Evolutionary conservation across 2,888 invertebrate genomes (phyloP), one percentile per base, ranked within the genome.

Genomic region (Drosophila anomalata): DNA sequence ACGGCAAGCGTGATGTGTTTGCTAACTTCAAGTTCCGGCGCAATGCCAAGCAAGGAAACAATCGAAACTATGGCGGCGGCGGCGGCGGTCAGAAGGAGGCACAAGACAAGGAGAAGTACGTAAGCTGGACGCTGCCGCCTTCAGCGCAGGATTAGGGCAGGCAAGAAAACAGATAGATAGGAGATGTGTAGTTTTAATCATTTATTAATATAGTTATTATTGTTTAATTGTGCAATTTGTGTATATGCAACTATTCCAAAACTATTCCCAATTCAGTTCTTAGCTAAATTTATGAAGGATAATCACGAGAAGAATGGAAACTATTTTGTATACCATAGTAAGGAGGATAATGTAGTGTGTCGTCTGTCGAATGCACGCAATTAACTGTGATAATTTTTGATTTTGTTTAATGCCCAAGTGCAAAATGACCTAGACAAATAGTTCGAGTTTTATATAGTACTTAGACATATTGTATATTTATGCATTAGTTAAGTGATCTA

Each of bases 1-100:
- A 59, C 56, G 78, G 78, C 5, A 89, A 83, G 57, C 88, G 89
- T 2, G 88, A 91, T 75, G 86, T 87, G 3, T 91, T 90, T 75
- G 90, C 89, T 6, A 91, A 91, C 73, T 91, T 91, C 50, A 88
- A 89, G 71, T 90, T 89, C 74, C 84, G 90, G 3, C 90, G 91
- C 8, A 60, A 78, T 56, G 41, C 67, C 9, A 90, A 90, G 44
- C 17, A 73, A 14, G 51, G 58, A 12, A 57, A 39, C 54, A 89
- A 88, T 76, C 82, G 88, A 46, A 89, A 88, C 63, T 83, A 82
- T 52, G 75, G 75, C 52, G 53, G 78, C 14, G 41, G 75, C 52
- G 41, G 76, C 52, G 17, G 17, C 17, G 17, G 1, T 4, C 20
- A 48, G 42, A 82, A 78, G 48, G 61, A 60, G 12, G 42, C 73